These are phyloP conservation scores for Chionomys nivalis DNA, from an alignment of 2,113 vertebrate species.

Conservation along the genomic window DNA sequence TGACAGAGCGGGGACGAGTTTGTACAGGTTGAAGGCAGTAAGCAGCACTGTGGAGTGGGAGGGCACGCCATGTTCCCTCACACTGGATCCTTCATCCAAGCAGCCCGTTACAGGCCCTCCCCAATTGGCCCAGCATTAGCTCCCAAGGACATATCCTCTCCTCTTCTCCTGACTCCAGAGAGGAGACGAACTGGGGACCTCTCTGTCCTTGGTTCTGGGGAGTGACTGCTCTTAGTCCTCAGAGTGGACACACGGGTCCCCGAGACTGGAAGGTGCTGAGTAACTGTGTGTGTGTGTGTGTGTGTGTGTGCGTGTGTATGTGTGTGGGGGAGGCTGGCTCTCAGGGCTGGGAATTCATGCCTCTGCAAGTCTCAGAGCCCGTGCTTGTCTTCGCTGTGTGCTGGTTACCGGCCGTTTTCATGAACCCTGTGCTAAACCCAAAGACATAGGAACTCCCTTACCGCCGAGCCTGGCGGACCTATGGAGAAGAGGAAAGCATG, in stretches of 20 bases:
- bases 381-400: neutral
- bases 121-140: neutral
- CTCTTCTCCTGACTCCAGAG: neutral
- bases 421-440: neutral
- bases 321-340: neutral
- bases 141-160: neutral
- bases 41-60: rapidly evolving
- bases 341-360: neutral
- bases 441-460: neutral
- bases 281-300: neutral
- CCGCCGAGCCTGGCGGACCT: neutral
- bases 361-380: neutral
- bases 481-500: neutral
- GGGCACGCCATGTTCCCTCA: neutral
- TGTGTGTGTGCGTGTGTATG: neutral
- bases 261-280: neutral
- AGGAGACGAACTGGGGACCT: neutral
- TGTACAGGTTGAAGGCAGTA: neutral
- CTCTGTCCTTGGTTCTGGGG: neutral
- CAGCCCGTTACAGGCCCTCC: neutral
- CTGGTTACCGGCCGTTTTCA: neutral
- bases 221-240: neutral
- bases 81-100: neutral
- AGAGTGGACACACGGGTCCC: neutral
- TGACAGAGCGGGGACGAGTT: neutral